Evolutionary conservation across 1,140 invertebrate genomes (phyloP).

Genomic region (Sycobia sp.): DNA sequence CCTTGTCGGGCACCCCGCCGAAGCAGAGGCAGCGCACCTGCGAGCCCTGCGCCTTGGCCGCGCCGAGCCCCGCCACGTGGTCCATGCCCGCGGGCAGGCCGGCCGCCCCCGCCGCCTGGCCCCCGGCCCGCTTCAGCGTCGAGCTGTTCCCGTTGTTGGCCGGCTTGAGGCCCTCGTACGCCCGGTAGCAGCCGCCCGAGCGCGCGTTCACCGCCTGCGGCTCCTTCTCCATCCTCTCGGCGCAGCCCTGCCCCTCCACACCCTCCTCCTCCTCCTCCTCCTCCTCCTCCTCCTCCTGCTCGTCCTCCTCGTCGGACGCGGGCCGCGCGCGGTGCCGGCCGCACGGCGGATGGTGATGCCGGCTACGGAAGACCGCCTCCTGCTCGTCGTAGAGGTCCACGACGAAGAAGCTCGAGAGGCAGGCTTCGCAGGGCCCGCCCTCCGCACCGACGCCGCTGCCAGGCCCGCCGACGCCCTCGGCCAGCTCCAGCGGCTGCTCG

Average conservation of each 20-base stretch:
- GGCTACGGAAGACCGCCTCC: no score
- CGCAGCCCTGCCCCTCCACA: neutral
- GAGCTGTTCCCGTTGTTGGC: constrained; percentile 61
- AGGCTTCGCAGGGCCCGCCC: constrained; percentile 12
- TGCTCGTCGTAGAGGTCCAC: constrained; percentile 16
- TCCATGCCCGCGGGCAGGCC: neutral
- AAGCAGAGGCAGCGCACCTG: constrained; percentile 70
- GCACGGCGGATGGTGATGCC: neutral
- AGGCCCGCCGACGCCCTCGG: neutral
- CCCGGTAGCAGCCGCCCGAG: constrained; percentile 52
- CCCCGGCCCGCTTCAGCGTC: constrained; percentile 52
- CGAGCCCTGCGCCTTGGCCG: constrained; percentile 36
- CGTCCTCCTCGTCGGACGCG: neutral
- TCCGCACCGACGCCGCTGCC: neutral
- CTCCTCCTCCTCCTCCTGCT: neutral
- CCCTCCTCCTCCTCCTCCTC: constrained; percentile 15
- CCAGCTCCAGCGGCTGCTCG: constrained; percentile 24
- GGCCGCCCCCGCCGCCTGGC: neutral
- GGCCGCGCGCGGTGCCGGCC: neutral
- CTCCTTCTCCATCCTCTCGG: constrained; percentile 50
- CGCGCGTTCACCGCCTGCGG: constrained; percentile 49
- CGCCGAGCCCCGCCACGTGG: constrained; percentile 22
- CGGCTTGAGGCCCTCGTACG: constrained; percentile 59
- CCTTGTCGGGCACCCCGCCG: constrained; percentile 21
- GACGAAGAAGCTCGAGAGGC: constrained; percentile 15